Evolutionary conservation across 2,888 invertebrate genomes (phyloP), one percentile per base, ranked within the genome.

Genomic region (Crocallis elinguaria): DNA sequence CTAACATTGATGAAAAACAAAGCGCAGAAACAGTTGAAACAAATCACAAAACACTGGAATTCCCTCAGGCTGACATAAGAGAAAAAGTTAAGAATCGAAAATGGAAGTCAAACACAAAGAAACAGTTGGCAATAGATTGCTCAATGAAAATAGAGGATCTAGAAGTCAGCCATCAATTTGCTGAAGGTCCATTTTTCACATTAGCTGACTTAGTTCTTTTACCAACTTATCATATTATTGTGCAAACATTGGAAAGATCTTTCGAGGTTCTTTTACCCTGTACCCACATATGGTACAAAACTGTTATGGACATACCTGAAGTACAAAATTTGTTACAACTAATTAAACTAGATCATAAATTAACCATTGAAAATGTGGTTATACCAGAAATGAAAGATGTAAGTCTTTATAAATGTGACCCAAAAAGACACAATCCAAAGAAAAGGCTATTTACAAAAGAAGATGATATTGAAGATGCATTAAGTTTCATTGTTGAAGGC

Each of bases 121-220:
- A 77, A 78, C 81, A 76, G 69, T 66, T 71, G 27, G 65, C 79
- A 43, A 82, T 91, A n/a, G 82, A 90, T 54, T 86, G 84, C 50
- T 82, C 82, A n/a, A 77, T 82, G 0, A 92, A 92, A 49, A 84
- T 92, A 38, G 82, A 90, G 62, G 84, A 93, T 52, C 77, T 94
- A 9, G 79, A 92, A 59, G 80, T 94, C 4, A 92, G 90, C 27
- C 98, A 98, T 77, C 88, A 92, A 41, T 98, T 94, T 88, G 95
- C 96, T 1, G 98, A 98, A 86, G 98, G 97, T 0, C 94, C 95
- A 1, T 93, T 93, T 60, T 92, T 98, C 71, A 97, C 97, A 0
- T 85, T 98, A 64, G 95, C 98, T 2, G 98, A 98, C 84, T 78
- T 97, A 30, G 93, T 98, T 52, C 89, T 98, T 49, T 94, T 95